Percentiles rank a stretch among this genome's conserved stretches.
These are phyloP conservation scores for Pangasianodon hypophthalmus DNA, from an alignment of 2,113 vertebrate species.

Conservation along the genomic window DNA sequence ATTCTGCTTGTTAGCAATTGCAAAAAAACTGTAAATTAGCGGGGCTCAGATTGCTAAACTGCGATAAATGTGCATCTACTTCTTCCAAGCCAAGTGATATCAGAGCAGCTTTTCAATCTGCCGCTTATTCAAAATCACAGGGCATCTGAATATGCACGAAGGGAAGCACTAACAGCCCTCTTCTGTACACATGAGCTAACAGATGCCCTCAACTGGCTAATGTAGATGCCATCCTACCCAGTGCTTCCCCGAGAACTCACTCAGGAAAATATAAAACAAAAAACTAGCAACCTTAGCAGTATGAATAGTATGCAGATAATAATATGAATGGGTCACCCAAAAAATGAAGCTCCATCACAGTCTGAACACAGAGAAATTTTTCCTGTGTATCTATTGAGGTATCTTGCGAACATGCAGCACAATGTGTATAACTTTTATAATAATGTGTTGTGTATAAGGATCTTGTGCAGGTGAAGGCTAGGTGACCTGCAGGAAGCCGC, in stretches of 20 bases:
- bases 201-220: background rate
- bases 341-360: background rate
- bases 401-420: background rate
- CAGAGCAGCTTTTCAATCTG: background rate
- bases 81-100: background rate
- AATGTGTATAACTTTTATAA: background rate
- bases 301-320: background rate
- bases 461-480: background rate
- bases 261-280: background rate
- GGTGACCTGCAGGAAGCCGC: constrained; percentile 93
- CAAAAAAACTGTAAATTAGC: background rate
- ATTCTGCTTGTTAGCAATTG: background rate
- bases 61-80: background rate
- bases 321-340: background rate
- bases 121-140: background rate
- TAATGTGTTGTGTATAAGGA: background rate
- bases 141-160: background rate
- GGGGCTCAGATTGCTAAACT: background rate
- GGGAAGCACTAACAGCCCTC: background rate
- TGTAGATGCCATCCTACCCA: background rate
- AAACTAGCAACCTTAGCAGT: background rate
- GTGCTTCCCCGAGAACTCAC: background rate
- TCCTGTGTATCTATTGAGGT: background rate
- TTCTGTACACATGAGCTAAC: background rate
- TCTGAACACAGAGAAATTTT: background rate